A percentile compares a stretch with the other conserved stretches of the same genome.
phyloP scores from a whole-genome alignment of 1,140 invertebrate genomes.

The Mercenaria mercenaria region DNA sequence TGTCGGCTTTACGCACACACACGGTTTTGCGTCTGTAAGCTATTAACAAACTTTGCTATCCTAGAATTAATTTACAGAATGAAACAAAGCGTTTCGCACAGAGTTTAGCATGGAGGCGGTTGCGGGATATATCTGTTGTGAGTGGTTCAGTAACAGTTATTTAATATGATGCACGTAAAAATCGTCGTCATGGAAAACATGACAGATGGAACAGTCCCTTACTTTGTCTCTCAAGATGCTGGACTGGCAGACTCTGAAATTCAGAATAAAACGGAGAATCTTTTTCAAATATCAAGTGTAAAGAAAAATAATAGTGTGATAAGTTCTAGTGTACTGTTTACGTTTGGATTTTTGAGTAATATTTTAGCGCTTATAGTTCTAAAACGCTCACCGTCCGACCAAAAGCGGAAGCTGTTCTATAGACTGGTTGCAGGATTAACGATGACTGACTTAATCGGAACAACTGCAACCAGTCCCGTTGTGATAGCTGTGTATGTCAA shows the following conservation, averaged over 20 bases:
- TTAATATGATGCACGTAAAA: neutral
- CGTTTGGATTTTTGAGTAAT: conserved; percentile 79
- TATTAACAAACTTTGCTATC: no score
- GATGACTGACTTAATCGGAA: conserved; percentile 81
- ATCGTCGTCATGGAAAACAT: conserved; percentile 4
- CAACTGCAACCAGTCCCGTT: conserved; percentile 77
- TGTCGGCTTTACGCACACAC: no score
- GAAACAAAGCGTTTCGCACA: no score
- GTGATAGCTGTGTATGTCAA: conserved; percentile 81
- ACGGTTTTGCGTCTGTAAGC: no score
- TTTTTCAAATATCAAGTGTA: neutral
- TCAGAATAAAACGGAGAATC: neutral
- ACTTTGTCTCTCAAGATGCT: neutral
- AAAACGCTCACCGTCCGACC: conserved; percentile 69
- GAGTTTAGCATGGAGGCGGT: neutral
- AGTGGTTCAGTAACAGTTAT: neutral
- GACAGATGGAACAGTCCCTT: neutral
- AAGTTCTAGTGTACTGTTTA: conserved; percentile 78
- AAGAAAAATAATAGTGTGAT: conserved; percentile 75
- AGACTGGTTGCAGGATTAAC: conserved; percentile 80
- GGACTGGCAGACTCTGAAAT: neutral
- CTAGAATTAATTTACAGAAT: no score
- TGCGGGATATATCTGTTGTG: neutral
- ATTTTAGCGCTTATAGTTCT: conserved; percentile 78
- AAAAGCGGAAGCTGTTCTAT: conserved; percentile 80